A percentile compares a stretch with the other conserved stretches of the same genome.
phyloP scores from a whole-genome alignment of 2,888 invertebrate species.

The Phengaris alcon region DNA sequence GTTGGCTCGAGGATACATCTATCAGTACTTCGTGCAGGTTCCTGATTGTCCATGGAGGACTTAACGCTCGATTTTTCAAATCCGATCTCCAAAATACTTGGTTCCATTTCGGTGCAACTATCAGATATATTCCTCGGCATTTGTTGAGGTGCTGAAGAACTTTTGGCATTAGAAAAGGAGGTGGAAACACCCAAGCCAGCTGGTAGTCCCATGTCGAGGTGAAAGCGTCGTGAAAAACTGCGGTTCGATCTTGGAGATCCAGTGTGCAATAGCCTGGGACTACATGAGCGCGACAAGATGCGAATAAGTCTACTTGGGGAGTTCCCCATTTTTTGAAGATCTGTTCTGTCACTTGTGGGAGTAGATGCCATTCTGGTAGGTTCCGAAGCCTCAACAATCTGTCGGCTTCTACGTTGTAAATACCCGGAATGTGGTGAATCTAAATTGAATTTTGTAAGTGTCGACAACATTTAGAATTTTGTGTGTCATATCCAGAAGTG shows the following conservation, averaged over 20 bases:
- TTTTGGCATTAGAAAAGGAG: constrained; percentile 38
- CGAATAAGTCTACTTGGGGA: constrained; percentile 43
- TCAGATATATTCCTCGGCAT: constrained; percentile 19
- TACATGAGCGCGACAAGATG: constrained; percentile 39
- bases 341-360: no score
- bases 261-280: constrained; percentile 31
- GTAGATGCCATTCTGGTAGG: no score
- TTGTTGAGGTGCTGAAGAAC: constrained; percentile 38
- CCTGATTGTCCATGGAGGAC: neutral
- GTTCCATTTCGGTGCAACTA: constrained; percentile 35
- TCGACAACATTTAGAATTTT: constrained; percentile 23
- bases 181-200: constrained; percentile 43
- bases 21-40: neutral
- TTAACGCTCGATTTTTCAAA: neutral
- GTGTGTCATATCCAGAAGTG: constrained; percentile 2
- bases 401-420: no score
- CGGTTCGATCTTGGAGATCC: constrained; percentile 34
- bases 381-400: no score
- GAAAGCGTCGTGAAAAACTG: constrained; percentile 39
- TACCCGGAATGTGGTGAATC: no score
- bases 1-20: neutral
- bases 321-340: constrained; percentile 39
- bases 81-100: neutral
- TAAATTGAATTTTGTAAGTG: constrained; percentile 8
- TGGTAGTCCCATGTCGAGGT: no score